Conservation (phyloP, 1,140 invertebrate genomes). For the Venturia canescens region DNA sequence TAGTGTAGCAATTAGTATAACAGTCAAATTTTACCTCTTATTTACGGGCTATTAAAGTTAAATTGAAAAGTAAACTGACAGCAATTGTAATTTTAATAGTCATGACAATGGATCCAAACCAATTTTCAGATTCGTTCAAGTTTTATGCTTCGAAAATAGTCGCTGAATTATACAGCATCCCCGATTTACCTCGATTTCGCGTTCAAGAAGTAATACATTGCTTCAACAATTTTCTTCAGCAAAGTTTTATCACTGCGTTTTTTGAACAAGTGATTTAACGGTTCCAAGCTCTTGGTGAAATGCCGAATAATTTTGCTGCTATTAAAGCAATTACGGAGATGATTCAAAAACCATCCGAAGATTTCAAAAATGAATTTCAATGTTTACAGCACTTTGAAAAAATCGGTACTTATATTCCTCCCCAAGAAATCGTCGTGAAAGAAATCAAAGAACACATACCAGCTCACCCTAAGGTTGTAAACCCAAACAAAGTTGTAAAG, state of each 20-base stretch:
- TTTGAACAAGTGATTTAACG: constrained; percentile 2
- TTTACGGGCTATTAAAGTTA: too few species aligned
- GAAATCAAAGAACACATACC: background rate
- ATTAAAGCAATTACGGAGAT: constrained; percentile 1
- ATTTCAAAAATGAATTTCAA: background rate
- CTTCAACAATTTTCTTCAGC: constrained; percentile 1
- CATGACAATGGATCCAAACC: too few species aligned
- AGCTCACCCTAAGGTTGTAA: background rate
- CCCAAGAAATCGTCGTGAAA: constrained; percentile 15
- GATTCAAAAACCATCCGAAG: background rate
- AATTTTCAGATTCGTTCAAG: too few species aligned
- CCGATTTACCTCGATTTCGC: too few species aligned
- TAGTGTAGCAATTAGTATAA: too few species aligned
- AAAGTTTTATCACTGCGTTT: background rate
- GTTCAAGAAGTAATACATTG: background rate
- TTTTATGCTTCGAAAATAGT: too few species aligned
- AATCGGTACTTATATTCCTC: constrained; percentile 29
- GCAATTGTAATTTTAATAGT: too few species aligned
- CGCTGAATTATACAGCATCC: too few species aligned
- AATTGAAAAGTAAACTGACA: too few species aligned
- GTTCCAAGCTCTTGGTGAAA: constrained; percentile 14
- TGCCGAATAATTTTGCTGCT: background rate
- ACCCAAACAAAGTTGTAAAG: background rate
- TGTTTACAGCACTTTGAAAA: constrained; percentile 11
- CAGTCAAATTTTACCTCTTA: too few species aligned